phyloP scores from a whole-genome alignment of 2,888 invertebrate species.

The Caenorhabditis sulstoni region DNA sequence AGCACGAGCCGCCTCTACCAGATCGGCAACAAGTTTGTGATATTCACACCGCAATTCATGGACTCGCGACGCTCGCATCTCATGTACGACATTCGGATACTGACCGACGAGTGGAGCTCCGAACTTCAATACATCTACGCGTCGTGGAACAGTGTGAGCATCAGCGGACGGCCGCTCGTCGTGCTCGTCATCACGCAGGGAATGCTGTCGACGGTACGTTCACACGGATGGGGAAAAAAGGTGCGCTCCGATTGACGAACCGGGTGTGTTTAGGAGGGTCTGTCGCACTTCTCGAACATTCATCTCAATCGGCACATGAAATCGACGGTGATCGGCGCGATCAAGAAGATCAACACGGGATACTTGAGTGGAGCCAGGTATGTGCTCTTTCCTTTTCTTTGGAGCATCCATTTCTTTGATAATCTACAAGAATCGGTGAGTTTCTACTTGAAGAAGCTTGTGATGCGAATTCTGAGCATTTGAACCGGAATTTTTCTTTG shows the following conservation, averaged over 20 bases:
- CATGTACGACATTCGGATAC: slow-evolving; percentile 96
- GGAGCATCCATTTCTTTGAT: background rate
- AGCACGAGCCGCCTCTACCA: slow-evolving; percentile 98
- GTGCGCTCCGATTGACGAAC: too few species aligned
- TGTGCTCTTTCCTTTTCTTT: slow-evolving; percentile 10
- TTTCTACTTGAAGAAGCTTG: too few species aligned
- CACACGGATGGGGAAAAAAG: too few species aligned
- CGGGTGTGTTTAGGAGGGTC: slow-evolving; percentile 70
- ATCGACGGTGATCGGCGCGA: slow-evolving; percentile 90
- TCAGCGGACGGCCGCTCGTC: slow-evolving; percentile 95
- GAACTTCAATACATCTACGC: slow-evolving; percentile 84
- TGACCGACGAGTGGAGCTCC: slow-evolving; percentile 87
- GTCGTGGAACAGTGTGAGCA: slow-evolving; percentile 97
- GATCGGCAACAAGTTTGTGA: slow-evolving; percentile 94
- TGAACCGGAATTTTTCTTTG: too few species aligned
- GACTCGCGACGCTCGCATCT: slow-evolving; percentile 98
- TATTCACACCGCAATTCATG: slow-evolving; percentile 99
- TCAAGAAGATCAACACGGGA: slow-evolving; percentile 97
- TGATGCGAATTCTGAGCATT: too few species aligned
- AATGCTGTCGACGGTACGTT: slow-evolving; percentile 81
- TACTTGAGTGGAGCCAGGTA: slow-evolving; percentile 96
- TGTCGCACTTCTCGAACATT: slow-evolving; percentile 68
- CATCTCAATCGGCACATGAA: slow-evolving; percentile 73
- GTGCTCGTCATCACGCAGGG: slow-evolving; percentile 89
- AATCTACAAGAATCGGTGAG: background rate